phyloP scores from a whole-genome alignment of 2,113 vertebrate species.

The Silurus meridionalis region DNA sequence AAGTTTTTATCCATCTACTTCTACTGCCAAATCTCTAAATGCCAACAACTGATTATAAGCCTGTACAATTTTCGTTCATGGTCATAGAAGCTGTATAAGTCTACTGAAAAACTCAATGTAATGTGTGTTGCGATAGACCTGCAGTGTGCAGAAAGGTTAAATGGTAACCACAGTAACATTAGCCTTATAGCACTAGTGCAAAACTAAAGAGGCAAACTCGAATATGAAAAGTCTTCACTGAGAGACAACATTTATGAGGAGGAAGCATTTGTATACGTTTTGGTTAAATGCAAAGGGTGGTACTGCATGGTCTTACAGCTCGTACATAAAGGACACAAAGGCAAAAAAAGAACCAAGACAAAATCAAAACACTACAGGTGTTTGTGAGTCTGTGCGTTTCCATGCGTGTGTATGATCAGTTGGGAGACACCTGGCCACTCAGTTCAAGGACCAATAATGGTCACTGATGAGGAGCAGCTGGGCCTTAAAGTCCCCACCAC shows the following conservation, averaged over 20 bases:
- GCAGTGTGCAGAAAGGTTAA: neutral
- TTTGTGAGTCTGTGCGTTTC: neutral
- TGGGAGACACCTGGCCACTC: slow-evolving; percentile 39
- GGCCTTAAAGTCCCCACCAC: slow-evolving; percentile 7
- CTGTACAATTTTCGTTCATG: neutral
- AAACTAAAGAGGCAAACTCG: neutral
- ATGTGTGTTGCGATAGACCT: too few species aligned
- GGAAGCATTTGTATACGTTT: neutral
- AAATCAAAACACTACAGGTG: neutral
- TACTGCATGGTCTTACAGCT: neutral
- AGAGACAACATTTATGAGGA: neutral
- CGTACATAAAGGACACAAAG: neutral
- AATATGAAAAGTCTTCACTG: neutral
- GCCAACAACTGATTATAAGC: neutral
- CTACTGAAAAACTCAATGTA: neutral
- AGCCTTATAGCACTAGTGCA: neutral
- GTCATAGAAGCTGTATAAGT: neutral
- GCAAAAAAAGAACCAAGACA: neutral
- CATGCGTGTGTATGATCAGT: neutral
- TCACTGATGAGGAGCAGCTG: slow-evolving; percentile 27
- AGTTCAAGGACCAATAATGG: slow-evolving; percentile 31
- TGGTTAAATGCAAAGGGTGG: slow-evolving; percentile 11
- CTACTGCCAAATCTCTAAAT: neutral
- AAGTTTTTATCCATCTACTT: neutral
- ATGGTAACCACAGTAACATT: neutral